Conservation (phyloP, 92 coral and sea anemone species). For the Plumapathes pennacea region DNA sequence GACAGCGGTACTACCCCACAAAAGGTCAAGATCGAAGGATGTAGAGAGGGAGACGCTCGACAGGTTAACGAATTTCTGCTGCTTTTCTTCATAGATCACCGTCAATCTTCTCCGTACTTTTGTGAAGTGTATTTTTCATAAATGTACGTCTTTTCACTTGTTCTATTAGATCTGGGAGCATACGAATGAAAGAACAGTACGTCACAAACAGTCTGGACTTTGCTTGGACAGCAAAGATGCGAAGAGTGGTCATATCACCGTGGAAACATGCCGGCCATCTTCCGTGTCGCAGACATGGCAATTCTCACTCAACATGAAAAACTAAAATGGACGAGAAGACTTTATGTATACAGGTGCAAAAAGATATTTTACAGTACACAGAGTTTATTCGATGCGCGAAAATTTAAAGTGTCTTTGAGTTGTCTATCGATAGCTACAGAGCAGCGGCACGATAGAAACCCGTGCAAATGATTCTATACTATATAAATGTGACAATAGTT, state of each 20-base stretch:
- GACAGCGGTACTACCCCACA: conserved; percentile 48
- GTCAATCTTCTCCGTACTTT: too few species aligned
- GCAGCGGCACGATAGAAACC: too few species aligned
- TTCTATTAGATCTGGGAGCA: conserved; percentile 78
- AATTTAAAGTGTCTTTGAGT: too few species aligned
- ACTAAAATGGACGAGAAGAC: too few species aligned
- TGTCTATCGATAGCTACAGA: too few species aligned
- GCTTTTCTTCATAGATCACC: too few species aligned
- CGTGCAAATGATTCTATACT: too few species aligned
- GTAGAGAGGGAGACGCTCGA: conserved; percentile 66
- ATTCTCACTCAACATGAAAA: conserved; percentile 77
- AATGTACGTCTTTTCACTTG: not conserved
- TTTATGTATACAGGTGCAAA: too few species aligned
- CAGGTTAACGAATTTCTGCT: conserved; percentile 53
- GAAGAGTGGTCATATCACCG: conserved; percentile 50
- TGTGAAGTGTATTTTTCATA: too few species aligned
- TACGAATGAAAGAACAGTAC: conserved; percentile 59
- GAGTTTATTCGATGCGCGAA: too few species aligned
- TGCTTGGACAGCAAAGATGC: conserved; percentile 78
- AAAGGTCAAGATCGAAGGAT: conserved; percentile 77
- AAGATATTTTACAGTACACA: too few species aligned
- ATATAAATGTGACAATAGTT: too few species aligned
- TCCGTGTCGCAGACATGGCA: conserved; percentile 79
- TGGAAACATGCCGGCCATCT: conserved; percentile 46
- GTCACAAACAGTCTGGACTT: conserved; percentile 79